Percentiles rank a stretch among this genome's conserved stretches.
These are phyloP conservation scores for Merodon equestris DNA, from an alignment of 2,888 invertebrate genomes.

Conservation along the genomic window DNA sequence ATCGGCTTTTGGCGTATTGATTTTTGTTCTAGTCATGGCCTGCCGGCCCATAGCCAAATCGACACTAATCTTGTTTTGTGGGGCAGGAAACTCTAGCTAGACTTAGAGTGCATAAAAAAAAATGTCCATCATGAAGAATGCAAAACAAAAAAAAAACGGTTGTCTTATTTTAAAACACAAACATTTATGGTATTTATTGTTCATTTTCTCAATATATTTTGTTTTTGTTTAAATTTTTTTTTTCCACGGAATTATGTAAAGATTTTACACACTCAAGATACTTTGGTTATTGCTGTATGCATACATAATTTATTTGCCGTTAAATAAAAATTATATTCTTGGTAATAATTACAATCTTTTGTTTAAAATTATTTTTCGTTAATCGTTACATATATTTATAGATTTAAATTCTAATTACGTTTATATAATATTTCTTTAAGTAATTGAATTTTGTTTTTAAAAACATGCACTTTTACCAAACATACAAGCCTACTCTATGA, in stretches of 20 bases:
- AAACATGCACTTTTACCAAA: conserved; percentile 33
- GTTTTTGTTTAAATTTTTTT: conserved; percentile 13
- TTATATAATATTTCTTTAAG: too few relatives aligned
- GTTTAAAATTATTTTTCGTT: conserved; percentile 29
- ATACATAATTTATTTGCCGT: conserved; percentile 69
- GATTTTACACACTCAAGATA: conserved; percentile 74
- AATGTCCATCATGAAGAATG: too few relatives aligned
- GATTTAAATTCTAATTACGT: too few relatives aligned
- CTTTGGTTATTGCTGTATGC: conserved; percentile 79
- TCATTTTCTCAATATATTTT: conserved; percentile 57
- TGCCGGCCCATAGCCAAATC: too few relatives aligned
- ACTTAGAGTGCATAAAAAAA: too few relatives aligned
- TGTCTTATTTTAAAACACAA: conserved; percentile 37
- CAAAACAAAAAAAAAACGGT: background rate
- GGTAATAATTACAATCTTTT: conserved; percentile 35
- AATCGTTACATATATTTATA: too few relatives aligned
- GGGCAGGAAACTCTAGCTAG: too few relatives aligned
- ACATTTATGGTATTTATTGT: conserved; percentile 51
- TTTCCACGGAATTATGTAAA: conserved; percentile 65
- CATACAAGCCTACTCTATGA: too few relatives aligned
- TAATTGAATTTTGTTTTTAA: too few relatives aligned
- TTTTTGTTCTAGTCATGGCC: too few relatives aligned
- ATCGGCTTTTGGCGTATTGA: too few relatives aligned
- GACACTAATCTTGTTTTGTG: too few relatives aligned
- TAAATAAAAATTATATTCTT: conserved; percentile 57